Evolutionary conservation across 2,888 invertebrate species (phyloP).

Genomic region (Plemyria rubiginata): DNA sequence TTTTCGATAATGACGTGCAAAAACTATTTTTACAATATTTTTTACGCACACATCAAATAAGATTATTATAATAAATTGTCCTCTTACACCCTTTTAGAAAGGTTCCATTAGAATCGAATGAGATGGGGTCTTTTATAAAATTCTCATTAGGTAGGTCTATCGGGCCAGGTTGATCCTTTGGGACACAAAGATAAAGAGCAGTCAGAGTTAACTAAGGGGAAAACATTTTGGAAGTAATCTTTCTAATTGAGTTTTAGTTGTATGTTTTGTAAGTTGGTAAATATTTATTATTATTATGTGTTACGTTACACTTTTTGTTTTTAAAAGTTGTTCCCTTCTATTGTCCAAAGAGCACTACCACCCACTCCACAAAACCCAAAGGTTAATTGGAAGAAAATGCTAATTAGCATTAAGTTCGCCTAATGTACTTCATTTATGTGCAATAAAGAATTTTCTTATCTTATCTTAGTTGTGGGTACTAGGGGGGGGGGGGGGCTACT

Average conservation of each 20-base stretch:
- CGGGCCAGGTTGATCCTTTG: constrained; percentile 44
- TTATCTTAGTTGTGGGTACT: too few relatives aligned
- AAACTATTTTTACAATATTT: neutral
- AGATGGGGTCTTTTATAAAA: constrained; percentile 53
- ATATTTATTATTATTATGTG: too few relatives aligned
- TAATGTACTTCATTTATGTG: too few relatives aligned
- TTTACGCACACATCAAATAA: constrained; percentile 1
- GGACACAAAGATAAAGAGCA: constrained; percentile 27
- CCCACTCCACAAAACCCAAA: too few relatives aligned
- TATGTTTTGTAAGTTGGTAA: neutral
- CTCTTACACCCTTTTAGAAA: constrained; percentile 27
- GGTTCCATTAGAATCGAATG: constrained; percentile 56
- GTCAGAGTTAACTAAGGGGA: constrained; percentile 26
- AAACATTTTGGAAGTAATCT: constrained; percentile 19
- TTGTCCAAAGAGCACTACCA: too few relatives aligned
- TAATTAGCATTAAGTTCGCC: too few relatives aligned
- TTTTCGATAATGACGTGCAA: neutral
- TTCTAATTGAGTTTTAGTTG: constrained; percentile 10
- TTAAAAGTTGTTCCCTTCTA: too few relatives aligned
- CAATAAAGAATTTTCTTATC: too few relatives aligned
- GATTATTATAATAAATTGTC: neutral
- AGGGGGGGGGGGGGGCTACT: too few relatives aligned
- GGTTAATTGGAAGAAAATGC: too few relatives aligned
- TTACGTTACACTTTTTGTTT: too few relatives aligned
- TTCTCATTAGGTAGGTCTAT: constrained; percentile 54